Conservation (phyloP, 2,797 vertebrate species). For the Crypturellus tataupa region DNA sequence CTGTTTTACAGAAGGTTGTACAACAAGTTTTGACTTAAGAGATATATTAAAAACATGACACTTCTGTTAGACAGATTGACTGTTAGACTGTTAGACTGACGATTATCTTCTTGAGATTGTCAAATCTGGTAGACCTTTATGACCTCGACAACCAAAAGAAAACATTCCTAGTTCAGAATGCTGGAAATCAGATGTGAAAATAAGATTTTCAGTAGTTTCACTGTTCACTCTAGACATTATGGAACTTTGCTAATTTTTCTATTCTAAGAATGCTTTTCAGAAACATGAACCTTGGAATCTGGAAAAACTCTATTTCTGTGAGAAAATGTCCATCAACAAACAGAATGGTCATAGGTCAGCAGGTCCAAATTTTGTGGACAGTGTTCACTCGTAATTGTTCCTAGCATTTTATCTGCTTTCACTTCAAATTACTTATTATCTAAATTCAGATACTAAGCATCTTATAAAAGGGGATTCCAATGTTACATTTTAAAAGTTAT, state of each 20-base stretch:
- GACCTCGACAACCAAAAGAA: not conserved
- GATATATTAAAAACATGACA: not conserved
- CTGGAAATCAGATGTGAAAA: not conserved
- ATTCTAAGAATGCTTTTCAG: not conserved
- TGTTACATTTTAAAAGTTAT: not conserved
- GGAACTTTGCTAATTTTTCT: not conserved
- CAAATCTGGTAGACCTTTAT: not conserved
- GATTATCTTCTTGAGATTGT: not conserved
- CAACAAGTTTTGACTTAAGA: constrained; percentile 20
- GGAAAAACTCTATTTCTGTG: not conserved
- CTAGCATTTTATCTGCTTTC: not conserved
- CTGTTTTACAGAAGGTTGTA: constrained; percentile 93
- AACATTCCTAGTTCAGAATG: not conserved
- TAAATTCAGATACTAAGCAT: not conserved
- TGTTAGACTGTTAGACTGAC: too few relatives aligned
- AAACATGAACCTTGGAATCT: not conserved
- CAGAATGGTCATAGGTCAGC: not conserved
- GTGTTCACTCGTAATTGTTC: not conserved
- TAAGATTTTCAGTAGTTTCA: not conserved
- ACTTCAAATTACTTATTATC: not conserved
- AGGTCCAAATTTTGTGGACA: not conserved
- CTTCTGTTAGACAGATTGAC: not conserved
- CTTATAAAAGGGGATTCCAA: not conserved
- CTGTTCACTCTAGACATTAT: not conserved
- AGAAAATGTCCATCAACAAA: not conserved